Base-by-base conservation (phyloP, 2,113 vertebrate species). In the Suricata suricatta region DNA sequence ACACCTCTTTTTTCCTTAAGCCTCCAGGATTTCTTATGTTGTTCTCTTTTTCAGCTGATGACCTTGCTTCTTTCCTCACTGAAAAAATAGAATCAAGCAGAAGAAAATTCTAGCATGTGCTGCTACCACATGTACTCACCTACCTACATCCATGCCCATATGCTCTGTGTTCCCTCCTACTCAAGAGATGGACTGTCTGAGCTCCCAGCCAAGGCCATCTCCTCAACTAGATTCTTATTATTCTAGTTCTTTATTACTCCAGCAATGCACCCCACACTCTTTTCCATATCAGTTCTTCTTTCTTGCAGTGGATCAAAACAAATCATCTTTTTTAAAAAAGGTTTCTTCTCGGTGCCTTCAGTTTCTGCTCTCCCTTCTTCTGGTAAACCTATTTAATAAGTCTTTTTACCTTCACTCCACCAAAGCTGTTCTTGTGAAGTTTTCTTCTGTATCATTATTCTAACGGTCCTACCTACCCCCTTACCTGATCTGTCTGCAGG, bases 31-130 rank as follows among this genome's bases (percentile, higher is more conserved):
- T 92, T 96, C 87, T 96, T 89, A 64, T 1, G 87, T 27, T 77
- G 12, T 47, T 95, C 35, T 93, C 17, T 80, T 29, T 77, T 91
- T 91, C 63, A 66, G 10, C 83, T 81, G 35, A 81, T 81, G 57
- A 86, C 66, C 38, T 89, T 76, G 71, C 77, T 91, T 91, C 77
- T 77, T 85, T 47, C 57, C 74, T 95, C 74, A 87, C 44, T 86
- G 68, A 90, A 83, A 92, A 94, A 54, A 79, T 79, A 83, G 54
- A 95, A 63, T 88, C 57, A 96, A 7, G 81, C 52, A 71, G 72
- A 85, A 94, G 68, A 81, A 81, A 80, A 79, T 13, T 80, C 33
- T 80, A 38, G 33, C 15, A n/a, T 23, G 16, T 47, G 35, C 44
- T 64, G 57, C 9, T 14, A 41, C 69, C 66, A 47, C 54, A 82